Evolutionary conservation across 2,113 vertebrate genomes (phyloP), one percentile per base, ranked within the genome.

Genomic region (Microtus oregoni): DNA sequence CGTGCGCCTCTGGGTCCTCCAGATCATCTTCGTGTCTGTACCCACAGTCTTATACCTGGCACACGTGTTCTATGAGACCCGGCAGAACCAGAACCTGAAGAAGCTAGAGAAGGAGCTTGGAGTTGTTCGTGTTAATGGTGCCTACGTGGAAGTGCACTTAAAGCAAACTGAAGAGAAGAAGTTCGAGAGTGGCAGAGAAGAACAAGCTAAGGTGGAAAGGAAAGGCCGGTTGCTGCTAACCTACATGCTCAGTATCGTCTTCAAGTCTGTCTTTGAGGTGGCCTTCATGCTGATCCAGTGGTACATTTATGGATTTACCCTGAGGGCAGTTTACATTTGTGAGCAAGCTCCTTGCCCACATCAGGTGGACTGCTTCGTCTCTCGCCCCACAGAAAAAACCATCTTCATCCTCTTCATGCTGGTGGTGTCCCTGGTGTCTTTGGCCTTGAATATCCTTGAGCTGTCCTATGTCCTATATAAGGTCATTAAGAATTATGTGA

Each of bases 321-420:
- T 99, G 92, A 86, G 97, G 0, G 99, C 98, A 0, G 98, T 99
- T 95, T 99, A 99, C 96, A 99, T 98, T 58, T 99, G 99, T 12
- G 98, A 99, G 97, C 87, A 98, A 50, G 85, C 97, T 0, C 99
- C 99, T 0, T 99, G 99, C 97, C 99, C 98, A 0, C 99, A 99
- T 97, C 97, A 98, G 72, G 99, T 99, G 85, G 99, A 99, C 98
- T 99, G 99, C 92, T 99, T 99, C 98, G 98, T 99, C 88, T 99
- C 99, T 55, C 98, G 98, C 10, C 99, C 99, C 91, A 99, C 99
- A 3, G 99, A 99, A 98, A 99, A 99, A 98, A 99, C 98, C 3
- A 99, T 99, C 96, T 99, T 99, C 97, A 99, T 99, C 96, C 98
- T 99, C 97, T 99, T 99, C 98, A 99, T 99, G 99, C 96, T 99